Evolutionary conservation across 2,113 vertebrate genomes (phyloP).

Genomic region (Stegastes partitus): DNA sequence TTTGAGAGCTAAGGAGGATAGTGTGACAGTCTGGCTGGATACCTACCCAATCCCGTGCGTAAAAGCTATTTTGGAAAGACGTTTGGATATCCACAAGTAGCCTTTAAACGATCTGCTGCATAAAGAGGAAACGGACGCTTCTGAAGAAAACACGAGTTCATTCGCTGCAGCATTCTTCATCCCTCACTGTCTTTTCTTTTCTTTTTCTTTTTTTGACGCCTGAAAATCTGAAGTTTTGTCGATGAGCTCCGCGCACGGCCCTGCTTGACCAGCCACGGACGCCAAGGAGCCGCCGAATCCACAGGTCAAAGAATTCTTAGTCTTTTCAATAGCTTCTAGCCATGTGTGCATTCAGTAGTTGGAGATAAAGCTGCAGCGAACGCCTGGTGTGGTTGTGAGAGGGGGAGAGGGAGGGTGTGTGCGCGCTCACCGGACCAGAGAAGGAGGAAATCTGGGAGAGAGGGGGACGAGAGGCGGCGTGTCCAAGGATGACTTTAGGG

Average conservation of each 20-base stretch:
- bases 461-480: slow-evolving; percentile 62
- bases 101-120: slow-evolving; percentile 11
- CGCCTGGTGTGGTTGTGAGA: slow-evolving; percentile 50
- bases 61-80: slow-evolving; percentile 58
- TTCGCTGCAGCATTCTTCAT: slow-evolving; percentile 27
- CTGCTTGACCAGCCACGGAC: slow-evolving; percentile 37
- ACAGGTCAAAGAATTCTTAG: slow-evolving; percentile 62
- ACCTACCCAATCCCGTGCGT: slow-evolving; percentile 67
- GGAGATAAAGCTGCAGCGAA: slow-evolving; percentile 60
- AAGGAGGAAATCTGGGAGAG: slow-evolving; percentile 73
- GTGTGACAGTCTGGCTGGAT: slow-evolving; percentile 79
- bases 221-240: slow-evolving; percentile 62
- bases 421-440: slow-evolving; percentile 61
- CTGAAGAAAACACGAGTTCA: slow-evolving; percentile 1
- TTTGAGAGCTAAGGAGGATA: slow-evolving; percentile 77
- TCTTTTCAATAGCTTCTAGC: slow-evolving; percentile 49
- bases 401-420: slow-evolving; percentile 40
- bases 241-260: slow-evolving; percentile 42
- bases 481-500: slow-evolving; percentile 89
- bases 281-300: slow-evolving; percentile 44
- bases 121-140: slow-evolving; percentile 8
- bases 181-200: slow-evolving; percentile 27
- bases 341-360: slow-evolving; percentile 68
- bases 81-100: slow-evolving; percentile 50
- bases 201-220: slow-evolving; percentile 9